phyloP scores from a whole-genome alignment of 2,113 vertebrate species.

The Cacatua alba region DNA sequence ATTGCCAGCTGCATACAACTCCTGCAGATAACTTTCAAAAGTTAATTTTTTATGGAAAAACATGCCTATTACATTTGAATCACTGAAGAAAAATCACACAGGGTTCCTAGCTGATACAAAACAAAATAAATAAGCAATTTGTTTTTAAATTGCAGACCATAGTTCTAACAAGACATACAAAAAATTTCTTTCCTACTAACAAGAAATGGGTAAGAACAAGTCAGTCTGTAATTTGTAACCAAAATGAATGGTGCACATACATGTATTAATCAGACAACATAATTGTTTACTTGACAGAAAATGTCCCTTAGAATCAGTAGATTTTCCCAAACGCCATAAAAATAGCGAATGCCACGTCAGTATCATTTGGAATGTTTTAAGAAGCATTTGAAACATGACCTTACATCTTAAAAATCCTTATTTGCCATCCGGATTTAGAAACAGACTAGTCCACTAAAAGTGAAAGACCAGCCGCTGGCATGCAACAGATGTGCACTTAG shows the following conservation, averaged over 20 bases:
- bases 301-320: background rate
- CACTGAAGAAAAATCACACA: background rate
- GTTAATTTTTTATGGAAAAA: background rate
- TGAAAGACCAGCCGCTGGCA: background rate
- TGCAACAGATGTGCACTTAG: background rate
- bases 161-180: background rate
- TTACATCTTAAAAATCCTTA: background rate
- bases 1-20: background rate
- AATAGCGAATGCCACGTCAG: background rate
- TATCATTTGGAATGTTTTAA: background rate
- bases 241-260: background rate
- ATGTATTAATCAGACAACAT: background rate
- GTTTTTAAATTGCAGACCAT: background rate
- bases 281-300: background rate
- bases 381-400: background rate
- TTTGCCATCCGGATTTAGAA: background rate
- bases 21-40: background rate
- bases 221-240: background rate
- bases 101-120: background rate
- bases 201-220: background rate
- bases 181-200: background rate
- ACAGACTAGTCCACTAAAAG: background rate
- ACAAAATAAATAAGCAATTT: background rate
- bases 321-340: background rate
- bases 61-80: background rate